Evolutionary conservation across 2,888 invertebrate genomes (phyloP).

Genomic region (Parasteatoda lunata): DNA sequence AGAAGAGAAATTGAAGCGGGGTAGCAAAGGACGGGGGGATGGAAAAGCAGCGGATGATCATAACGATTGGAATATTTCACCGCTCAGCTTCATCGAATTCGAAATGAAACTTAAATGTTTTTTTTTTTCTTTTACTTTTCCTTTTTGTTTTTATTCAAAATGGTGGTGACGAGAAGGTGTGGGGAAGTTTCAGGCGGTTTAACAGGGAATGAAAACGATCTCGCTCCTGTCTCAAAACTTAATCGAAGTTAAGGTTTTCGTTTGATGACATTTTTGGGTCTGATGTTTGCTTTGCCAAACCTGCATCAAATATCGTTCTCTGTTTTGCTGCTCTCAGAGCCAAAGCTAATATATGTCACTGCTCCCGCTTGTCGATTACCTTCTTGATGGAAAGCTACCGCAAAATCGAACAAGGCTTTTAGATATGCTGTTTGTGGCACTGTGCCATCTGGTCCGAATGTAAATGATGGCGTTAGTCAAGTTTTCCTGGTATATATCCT

Average conservation of each 20-base stretch:
- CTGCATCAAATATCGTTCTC: conserved; percentile 24
- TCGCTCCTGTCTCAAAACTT: conserved; percentile 32
- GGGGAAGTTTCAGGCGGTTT: conserved; percentile 1
- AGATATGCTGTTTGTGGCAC: not conserved
- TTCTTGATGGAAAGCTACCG: not conserved
- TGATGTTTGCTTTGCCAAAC: not conserved
- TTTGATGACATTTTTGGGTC: conserved; percentile 31
- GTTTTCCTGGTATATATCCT: not conserved
- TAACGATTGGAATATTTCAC: conserved; percentile 68
- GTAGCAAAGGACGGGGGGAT: not conserved
- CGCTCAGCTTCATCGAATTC: conserved; percentile 57
- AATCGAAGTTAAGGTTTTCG: conserved; percentile 54
- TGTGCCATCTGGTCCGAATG: not conserved
- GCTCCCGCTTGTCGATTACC: not conserved
- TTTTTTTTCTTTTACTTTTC: conserved; percentile 25
- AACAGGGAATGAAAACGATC: conserved; percentile 29
- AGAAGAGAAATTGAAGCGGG: conserved; percentile 18
- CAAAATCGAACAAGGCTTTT: not conserved
- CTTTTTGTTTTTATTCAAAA: not conserved
- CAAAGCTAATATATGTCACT: not conserved
- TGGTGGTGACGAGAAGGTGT: not conserved
- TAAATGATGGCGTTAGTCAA: conserved; percentile 1
- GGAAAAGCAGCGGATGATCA: conserved; percentile 29
- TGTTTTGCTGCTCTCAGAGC: conserved; percentile 14
- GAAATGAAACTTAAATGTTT: conserved; percentile 65